These are phyloP conservation scores for Tineola bisselliella DNA, from an alignment of 2,888 invertebrate genomes.

Conservation along the genomic window DNA sequence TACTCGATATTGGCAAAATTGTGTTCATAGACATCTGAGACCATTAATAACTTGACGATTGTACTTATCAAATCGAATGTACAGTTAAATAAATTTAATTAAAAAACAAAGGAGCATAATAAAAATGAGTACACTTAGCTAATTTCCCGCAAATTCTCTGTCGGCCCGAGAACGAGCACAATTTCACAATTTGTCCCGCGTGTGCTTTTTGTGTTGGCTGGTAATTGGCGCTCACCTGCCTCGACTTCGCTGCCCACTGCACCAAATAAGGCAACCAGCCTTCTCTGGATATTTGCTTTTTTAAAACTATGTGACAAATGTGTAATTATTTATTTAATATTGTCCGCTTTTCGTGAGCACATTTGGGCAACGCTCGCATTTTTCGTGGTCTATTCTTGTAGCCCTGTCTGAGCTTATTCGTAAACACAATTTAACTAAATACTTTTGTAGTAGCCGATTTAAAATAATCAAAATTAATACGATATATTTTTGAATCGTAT, in stretches of 20 bases:
- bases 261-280: slow-evolving; percentile 52
- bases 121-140: neutral
- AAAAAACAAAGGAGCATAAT: neutral
- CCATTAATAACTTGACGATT: no score
- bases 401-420: no score
- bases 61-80: no score
- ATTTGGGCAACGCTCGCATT: slow-evolving; percentile 62
- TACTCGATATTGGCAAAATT: no score
- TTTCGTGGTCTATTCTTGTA: slow-evolving; percentile 22
- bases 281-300: slow-evolving; percentile 50
- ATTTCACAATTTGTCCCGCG: slow-evolving; percentile 64
- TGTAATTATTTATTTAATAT: slow-evolving; percentile 69
- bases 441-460: no score
- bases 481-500: no score
- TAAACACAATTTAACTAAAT: no score
- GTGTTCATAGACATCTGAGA: no score
- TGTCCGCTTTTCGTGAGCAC: slow-evolving; percentile 31
- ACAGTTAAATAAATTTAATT: no score
- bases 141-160: neutral
- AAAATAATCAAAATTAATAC: no score
- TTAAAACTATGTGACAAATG: slow-evolving; percentile 65
- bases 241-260: slow-evolving; percentile 18
- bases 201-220: slow-evolving; percentile 51
- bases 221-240: slow-evolving; percentile 63
- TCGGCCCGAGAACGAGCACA: slow-evolving; percentile 24